phyloP scores from a whole-genome alignment of 2,888 invertebrate genomes.

The Hypercompe scribonia region DNA sequence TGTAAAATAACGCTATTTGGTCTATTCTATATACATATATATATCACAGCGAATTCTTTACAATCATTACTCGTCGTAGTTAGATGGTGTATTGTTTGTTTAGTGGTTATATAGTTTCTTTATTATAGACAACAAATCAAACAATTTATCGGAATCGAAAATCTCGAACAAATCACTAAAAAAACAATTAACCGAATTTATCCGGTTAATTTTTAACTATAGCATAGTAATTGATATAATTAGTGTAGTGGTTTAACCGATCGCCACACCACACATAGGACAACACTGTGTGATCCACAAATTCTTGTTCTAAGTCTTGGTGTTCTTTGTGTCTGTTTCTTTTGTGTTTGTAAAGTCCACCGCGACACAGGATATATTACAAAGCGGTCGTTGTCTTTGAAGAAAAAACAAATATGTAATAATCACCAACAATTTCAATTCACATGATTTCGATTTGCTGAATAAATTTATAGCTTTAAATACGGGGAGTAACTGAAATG shows the following conservation, averaged over 20 bases:
- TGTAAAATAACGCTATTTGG: neutral
- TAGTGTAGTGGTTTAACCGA: no score
- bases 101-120: neutral
- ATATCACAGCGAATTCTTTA: neutral
- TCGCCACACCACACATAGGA: no score
- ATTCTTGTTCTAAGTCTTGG: no score
- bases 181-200: neutral
- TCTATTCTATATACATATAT: neutral
- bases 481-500: neutral
- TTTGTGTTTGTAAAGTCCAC: no score
- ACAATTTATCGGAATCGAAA: neutral
- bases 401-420: no score
- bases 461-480: neutral
- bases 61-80: neutral
- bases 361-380: no score
- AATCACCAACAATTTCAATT: neutral
- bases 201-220: no score
- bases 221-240: no score
- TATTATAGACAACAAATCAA: neutral
- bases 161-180: neutral
- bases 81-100: neutral
- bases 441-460: neutral
- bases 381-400: no score
- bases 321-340: no score
- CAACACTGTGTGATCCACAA: no score